Evolutionary conservation across 1,140 invertebrate genomes (phyloP), one percentile per base, ranked within the genome.

Genomic region (Metopolophium dirhodum): DNA sequence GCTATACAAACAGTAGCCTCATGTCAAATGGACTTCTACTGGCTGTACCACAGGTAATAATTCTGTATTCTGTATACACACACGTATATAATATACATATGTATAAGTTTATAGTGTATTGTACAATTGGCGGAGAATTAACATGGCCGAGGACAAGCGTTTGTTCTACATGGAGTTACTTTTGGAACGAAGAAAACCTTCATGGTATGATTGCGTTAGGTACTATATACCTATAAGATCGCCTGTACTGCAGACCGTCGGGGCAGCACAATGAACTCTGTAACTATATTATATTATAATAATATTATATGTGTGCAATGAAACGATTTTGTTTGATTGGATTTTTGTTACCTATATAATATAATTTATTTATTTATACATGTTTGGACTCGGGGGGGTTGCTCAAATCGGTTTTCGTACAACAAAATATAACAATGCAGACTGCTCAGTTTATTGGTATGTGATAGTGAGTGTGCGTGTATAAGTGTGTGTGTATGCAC

Each of bases 111-210:
- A 49, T n/a, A 87, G 2, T 51, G 51, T 51, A 54, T n/a, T 22
- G 87, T 30, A 89, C 49, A 35, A 49, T 51, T n/a, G 26, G 47
- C 51, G 35, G 22, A 26, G 18, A 35, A 89, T 89, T 89, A 89
- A 89, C 49, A 89, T 90, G 51, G 51, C n/a, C 88, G 88, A 90
- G 89, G 89, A 90, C 90, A 91, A 49, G 14, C 47, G 30, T n/a
- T 77, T 77, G 41, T 77, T 77, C 22, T 90, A 41, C 37, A 8
- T 7, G 51, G 1, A 57, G 54, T 68, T 89, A 30, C 35, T 90
- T 90, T 90, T 26, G 89, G 35, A 20, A 41, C 41, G 30, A 90
- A 45, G 30, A 77, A 91, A 91, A 91, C 90, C 90, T 91, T 91
- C 90, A 91, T 77, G 90, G 89, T 61, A 90, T 61, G 89, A 90